Evolutionary conservation across 2,113 vertebrate species (phyloP), one percentile per base, ranked within the genome.

Genomic region (Isichthys henryi): DNA sequence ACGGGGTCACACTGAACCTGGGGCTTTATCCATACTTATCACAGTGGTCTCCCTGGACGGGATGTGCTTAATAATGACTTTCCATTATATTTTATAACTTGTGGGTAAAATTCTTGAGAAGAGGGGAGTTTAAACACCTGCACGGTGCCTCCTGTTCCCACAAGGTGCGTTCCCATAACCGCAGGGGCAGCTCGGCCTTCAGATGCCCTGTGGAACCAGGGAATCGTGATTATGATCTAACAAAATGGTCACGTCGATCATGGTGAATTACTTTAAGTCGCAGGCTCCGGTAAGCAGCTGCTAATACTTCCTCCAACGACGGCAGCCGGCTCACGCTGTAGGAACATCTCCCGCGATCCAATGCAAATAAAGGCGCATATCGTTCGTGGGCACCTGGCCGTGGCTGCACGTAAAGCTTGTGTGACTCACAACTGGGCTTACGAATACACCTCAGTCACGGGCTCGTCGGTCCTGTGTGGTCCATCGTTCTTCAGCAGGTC

Each of bases 71-170:
- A 80, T 80, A 80, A 80, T 80, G 35, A 43, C 31, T 19, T 19
- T 43, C 35, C 15, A 43, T 80, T 80, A 80, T 80, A 80, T 80
- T 80, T 80, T 80, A 80, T 80, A 80, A 80, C 35, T 80, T 80
- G 74, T 80, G 31, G 35, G 74, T 19, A 80, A 80, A 80, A 80
- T 80, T 80, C 35, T 39, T 80, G 35, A 80, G 74, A 43, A 35
- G 11, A 80, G 74, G 35, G 35, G 35, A 80, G 13, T 39, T 80
- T 80, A 6, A 80, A 17, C 74, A 43, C 35, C 74, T 80, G 74
- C 35, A 39, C 5, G 15, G 74, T 43, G 35, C 74, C 35, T 80
- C 74, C 35, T 19, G 74, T 19, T 43, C 74, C 74, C 74, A 35
- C 35, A 80, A 80, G 62, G 10, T 31, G 62, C 10, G 62, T 70